Evolutionary conservation across 2,888 invertebrate genomes (phyloP), one percentile per base, ranked within the genome.

Genomic region (Drosophila paranaensis): DNA sequence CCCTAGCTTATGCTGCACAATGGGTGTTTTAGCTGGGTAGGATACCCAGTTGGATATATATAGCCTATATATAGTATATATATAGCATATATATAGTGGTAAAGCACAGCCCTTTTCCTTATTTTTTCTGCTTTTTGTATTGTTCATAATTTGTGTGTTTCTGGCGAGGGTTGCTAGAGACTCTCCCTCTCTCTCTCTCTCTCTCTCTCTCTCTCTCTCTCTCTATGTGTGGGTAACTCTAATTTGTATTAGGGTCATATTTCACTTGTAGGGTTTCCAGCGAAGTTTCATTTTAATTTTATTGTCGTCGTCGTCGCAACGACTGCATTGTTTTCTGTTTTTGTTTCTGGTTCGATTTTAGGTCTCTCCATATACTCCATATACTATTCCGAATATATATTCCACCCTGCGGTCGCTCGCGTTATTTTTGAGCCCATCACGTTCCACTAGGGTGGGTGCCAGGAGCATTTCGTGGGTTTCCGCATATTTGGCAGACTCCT

Each of bases 261-360:
- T 91, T 92, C 91, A 91, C 84, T 91, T 91, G 88, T 88, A 90
- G 85, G 91, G 91, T 85, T 91, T 92, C 91, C 82, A 89, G 77
- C 79, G 88, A 90, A 91, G 88, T 88, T 89, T 88, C 89, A 85
- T 87, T 85, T 88, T 80, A 82, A 82, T 86, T 88, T 86, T 89
- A 89, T 90, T 90, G 79, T 85, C 74, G 69, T 30, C 64, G 66
- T 76, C 68, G 67, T 56, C 58, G 58, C 45, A 45, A 3, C 45
- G 45, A 25, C 25, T 76, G 74, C 76, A 74, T 83, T 71, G 71
- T 74, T 66, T 73, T 81, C 45, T 14, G 45, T 71, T 10, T n/a
- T n/a, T 57, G 54, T 73, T 51, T 63, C 37, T 79, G 64, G 69
- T 54, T 45, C 57, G 55, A 64, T 60, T 79, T 65, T 43, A 58